phyloP scores from a whole-genome alignment of 2,113 vertebrate species.

The Isichthys henryi region DNA sequence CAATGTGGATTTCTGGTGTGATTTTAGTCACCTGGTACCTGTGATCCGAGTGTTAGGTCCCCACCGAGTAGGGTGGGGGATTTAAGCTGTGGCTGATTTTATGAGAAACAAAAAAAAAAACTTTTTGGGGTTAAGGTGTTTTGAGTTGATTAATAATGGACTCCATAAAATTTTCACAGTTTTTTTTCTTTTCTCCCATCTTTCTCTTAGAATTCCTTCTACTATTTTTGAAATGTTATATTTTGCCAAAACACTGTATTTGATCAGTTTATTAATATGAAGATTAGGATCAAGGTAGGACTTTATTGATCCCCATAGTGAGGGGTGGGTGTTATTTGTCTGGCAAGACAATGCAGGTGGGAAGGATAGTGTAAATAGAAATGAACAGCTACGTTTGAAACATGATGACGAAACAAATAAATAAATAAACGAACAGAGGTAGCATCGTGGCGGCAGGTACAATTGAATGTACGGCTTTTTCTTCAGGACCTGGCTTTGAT shows the following conservation, averaged over 20 bases:
- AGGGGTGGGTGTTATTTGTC: neutral
- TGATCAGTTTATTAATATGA: neutral
- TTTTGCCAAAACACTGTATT: neutral
- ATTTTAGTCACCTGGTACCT: neutral
- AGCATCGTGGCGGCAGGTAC: neutral
- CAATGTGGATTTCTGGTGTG: neutral
- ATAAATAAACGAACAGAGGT: neutral
- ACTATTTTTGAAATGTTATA: neutral
- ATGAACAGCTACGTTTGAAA: neutral
- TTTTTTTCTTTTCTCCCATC: neutral
- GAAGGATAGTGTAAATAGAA: neutral
- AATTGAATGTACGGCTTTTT: neutral
- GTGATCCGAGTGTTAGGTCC: neutral
- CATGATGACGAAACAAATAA: neutral
- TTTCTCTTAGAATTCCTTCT: neutral
- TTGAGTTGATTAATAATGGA: neutral
- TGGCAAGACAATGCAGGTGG: neutral
- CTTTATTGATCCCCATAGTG: neutral
- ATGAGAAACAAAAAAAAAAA: neutral
- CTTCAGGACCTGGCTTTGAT: constrained; percentile 78
- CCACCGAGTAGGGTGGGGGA: neutral
- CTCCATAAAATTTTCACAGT: neutral
- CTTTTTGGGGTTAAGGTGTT: neutral
- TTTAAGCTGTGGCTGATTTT: neutral
- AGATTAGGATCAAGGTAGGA: neutral